Conservation (phyloP, 1,140 invertebrate genomes). For the Cheumatopsyche charites region DNA sequence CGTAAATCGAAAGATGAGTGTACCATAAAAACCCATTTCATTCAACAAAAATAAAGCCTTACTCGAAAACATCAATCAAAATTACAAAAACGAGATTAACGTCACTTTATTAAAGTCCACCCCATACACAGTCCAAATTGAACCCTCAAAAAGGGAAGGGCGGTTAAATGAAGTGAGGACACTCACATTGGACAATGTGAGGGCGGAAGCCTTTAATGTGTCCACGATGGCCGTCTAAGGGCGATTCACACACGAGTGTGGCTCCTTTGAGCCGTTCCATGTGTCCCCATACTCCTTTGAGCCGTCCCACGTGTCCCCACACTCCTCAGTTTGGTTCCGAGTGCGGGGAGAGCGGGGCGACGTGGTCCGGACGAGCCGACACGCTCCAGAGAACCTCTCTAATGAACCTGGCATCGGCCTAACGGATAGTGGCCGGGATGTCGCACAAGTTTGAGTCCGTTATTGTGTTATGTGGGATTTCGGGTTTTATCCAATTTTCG, state of each 20-base stretch:
- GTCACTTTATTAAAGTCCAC: too few relatives aligned
- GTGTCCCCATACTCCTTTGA: neutral
- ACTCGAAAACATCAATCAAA: too few relatives aligned
- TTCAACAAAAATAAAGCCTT: too few relatives aligned
- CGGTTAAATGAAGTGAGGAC: constrained; percentile 23
- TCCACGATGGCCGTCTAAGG: constrained; percentile 4
- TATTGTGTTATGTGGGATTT: too few relatives aligned
- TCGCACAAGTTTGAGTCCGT: too few relatives aligned
- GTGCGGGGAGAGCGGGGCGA: neutral
- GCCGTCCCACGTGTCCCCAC: neutral
- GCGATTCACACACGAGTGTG: neutral
- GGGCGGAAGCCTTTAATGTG: constrained; percentile 22
- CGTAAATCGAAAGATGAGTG: too few relatives aligned
- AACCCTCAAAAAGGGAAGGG: neutral
- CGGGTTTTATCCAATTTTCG: too few relatives aligned
- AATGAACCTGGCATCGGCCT: constrained; percentile 33
- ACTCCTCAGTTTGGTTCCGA: neutral
- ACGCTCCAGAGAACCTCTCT: constrained; percentile 8
- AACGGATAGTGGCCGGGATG: too few relatives aligned
- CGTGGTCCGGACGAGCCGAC: constrained; percentile 8
- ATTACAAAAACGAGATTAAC: too few relatives aligned
- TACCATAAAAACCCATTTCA: too few relatives aligned
- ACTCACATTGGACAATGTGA: constrained; percentile 19
- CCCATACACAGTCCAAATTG: too few relatives aligned
- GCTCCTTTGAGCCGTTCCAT: neutral